These are phyloP conservation scores for Catocala fraxini DNA, from an alignment of 2,888 invertebrate genomes.

Conservation along the genomic window DNA sequence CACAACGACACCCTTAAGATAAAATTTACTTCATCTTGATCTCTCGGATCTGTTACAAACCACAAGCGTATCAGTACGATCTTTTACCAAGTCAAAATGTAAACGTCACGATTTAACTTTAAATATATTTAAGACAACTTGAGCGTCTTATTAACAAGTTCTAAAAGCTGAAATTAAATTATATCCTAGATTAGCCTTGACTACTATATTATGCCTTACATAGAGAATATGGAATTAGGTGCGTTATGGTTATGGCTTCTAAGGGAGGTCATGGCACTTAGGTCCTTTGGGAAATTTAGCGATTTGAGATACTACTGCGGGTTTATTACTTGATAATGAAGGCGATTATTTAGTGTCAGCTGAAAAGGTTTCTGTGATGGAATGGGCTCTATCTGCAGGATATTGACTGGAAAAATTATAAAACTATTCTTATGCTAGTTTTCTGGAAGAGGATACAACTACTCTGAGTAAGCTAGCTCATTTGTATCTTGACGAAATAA, in stretches of 20 bases:
- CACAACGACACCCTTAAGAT: too few species aligned
- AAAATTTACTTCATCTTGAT: too few species aligned
- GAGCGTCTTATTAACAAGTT: neutral
- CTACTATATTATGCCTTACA: slow-evolving; percentile 18
- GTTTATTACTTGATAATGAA: neutral
- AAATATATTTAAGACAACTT: too few species aligned
- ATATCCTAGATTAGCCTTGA: slow-evolving; percentile 16
- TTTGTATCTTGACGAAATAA: too few species aligned
- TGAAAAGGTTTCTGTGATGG: neutral
- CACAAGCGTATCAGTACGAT: too few species aligned
- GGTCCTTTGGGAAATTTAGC: slow-evolving; percentile 9
- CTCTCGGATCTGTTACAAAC: too few species aligned
- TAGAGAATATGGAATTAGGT: slow-evolving; percentile 35
- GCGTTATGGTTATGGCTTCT: slow-evolving; percentile 24
- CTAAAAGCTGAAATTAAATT: slow-evolving; percentile 2
- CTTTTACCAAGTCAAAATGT: too few species aligned
- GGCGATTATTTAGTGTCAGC: slow-evolving; percentile 1
- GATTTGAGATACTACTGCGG: neutral
- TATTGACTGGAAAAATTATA: too few species aligned
- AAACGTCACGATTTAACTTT: too few species aligned
- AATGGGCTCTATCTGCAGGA: neutral
- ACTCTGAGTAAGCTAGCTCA: too few species aligned
- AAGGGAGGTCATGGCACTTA: slow-evolving; percentile 13
- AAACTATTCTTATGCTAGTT: too few species aligned
- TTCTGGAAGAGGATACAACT: too few species aligned